Evolutionary conservation across 2,797 vertebrate species (phyloP), one percentile per base, ranked within the genome.

Genomic region (Pempheris klunzingeri): DNA sequence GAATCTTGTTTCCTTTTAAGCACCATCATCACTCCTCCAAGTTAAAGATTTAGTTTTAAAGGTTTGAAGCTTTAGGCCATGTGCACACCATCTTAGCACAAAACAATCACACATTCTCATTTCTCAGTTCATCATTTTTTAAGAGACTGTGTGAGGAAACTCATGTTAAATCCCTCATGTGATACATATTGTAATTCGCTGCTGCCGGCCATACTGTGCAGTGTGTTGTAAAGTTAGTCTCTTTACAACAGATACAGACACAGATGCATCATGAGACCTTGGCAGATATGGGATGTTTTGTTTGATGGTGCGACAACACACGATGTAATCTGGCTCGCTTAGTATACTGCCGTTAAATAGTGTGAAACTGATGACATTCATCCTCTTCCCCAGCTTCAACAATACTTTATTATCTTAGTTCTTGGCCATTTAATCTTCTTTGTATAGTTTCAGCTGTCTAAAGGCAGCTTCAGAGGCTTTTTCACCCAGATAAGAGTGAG

Each of bases 141-240:
- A 28, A 4, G 20, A 32, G 41, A n/a, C 28, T 15, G 44, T n/a
- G 14, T 15, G 30, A 30, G 6, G 36, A 52, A 15, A 24, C 38
- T 17, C 14, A 7, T 68, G 44, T 53, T 32, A 58, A 67, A 59
- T 22, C 20, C 30, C 41, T 47, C 44, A 39, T 26, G 63, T 57
- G 43, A 39, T 62, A 34, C 39, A 53, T 12, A 12, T 18, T 50
- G 1, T 17, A 44, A 50, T 38, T 4, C 17, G 8, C 26, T 26
- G 39, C 47, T 38, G 55, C 1, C 43, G 32, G 64, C 14, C 9
- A 9, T 4, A 10, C 18, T 14, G 14, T 1, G 28, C 39, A 17
- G 49, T n/a, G n/a, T n/a, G n/a, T n/a, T n/a, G n/a, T n/a, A n/a
- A n/a, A n/a, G n/a, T 38, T 22, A 22, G 5, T 55, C 52, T 22